Percentiles rank a stretch among this genome's conserved stretches.
phyloP scores from a whole-genome alignment of 2,797 vertebrate species.

The Lacerta bilineata region DNA sequence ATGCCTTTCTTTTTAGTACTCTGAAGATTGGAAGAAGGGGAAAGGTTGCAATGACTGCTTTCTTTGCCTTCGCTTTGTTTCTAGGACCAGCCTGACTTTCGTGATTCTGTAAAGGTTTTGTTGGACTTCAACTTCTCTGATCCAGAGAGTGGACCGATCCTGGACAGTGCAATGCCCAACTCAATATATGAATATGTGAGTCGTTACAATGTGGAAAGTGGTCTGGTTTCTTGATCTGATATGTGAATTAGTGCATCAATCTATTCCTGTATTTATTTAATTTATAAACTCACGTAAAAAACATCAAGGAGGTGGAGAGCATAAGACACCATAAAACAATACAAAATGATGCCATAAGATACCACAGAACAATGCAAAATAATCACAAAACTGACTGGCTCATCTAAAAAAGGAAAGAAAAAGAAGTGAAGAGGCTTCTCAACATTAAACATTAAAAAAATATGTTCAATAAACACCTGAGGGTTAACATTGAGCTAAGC shows the following conservation, averaged over 20 bases:
- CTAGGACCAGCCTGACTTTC: constrained; percentile 92
- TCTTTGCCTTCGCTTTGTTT: constrained; percentile 50
- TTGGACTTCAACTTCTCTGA: constrained; percentile 89
- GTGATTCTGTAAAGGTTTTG: constrained; percentile 90
- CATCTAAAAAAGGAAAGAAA: too few relatives aligned
- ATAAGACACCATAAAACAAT: too few relatives aligned
- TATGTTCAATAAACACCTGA: too few relatives aligned
- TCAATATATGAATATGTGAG: constrained; percentile 91
- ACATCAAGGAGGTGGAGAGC: too few relatives aligned
- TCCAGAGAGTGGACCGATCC: constrained; percentile 89
- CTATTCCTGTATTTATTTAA: too few relatives aligned
- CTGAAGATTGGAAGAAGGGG: background rate
- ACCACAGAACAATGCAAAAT: too few relatives aligned
- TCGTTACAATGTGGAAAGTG: constrained; percentile 30
- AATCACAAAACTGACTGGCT: too few relatives aligned
- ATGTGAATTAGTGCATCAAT: too few relatives aligned
- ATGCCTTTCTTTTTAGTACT: background rate
- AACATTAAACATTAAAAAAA: too few relatives aligned
- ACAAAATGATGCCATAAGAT: too few relatives aligned
- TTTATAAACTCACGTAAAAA: too few relatives aligned
- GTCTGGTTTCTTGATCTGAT: background rate
- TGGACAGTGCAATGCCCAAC: constrained; percentile 88
- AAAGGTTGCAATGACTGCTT: constrained; percentile 28
- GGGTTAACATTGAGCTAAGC: background rate
- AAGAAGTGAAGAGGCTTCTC: too few relatives aligned